A percentile compares a stretch with the other conserved stretches of the same genome.
Evolutionary conservation across 1,140 invertebrate genomes (phyloP).

Genomic region (Zaprionus inermis): DNA sequence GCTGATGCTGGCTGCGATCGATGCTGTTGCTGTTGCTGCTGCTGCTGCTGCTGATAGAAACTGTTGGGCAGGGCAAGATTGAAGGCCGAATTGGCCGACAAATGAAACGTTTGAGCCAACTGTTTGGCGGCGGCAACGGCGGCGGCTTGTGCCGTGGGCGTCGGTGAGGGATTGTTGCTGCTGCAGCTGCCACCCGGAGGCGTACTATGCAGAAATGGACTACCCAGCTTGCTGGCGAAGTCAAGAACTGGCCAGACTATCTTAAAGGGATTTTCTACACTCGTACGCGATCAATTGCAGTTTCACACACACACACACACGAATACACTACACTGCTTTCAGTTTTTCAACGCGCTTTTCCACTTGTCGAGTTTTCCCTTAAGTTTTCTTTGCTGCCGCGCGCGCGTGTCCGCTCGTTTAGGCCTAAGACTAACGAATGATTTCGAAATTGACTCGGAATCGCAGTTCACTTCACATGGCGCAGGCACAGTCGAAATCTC

Average conservation of each 20-base stretch:
- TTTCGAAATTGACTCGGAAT: slow-evolving; percentile 77
- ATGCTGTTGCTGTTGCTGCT: slow-evolving; percentile 23
- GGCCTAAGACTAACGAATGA: slow-evolving; percentile 83
- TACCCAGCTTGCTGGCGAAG: slow-evolving; percentile 84
- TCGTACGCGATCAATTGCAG: neutral
- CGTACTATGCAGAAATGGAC: slow-evolving; percentile 75
- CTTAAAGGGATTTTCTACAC: neutral
- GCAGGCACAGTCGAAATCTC: slow-evolving; percentile 1
- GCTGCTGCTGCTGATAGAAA: slow-evolving; percentile 40
- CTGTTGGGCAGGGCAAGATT: slow-evolving; percentile 74
- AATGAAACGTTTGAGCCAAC: slow-evolving; percentile 70
- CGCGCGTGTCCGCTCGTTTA: slow-evolving; percentile 82
- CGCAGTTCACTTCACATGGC: slow-evolving; percentile 43
- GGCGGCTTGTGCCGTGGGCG: slow-evolving; percentile 18
- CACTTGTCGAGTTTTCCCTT: slow-evolving; percentile 32
- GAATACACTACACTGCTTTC: neutral
- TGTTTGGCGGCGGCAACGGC: slow-evolving; percentile 48
- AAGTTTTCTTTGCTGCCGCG: slow-evolving; percentile 32
- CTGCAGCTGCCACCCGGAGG: slow-evolving; percentile 69
- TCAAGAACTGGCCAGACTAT: too few species aligned
- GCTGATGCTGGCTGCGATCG: slow-evolving; percentile 24
- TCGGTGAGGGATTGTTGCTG: slow-evolving; percentile 63
- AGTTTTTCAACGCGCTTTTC: slow-evolving; percentile 13
- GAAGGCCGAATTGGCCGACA: slow-evolving; percentile 79
- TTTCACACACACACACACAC: neutral